These are phyloP conservation scores for Phaethon lepturus DNA, from an alignment of 2,113 vertebrate species.

Conservation along the genomic window DNA sequence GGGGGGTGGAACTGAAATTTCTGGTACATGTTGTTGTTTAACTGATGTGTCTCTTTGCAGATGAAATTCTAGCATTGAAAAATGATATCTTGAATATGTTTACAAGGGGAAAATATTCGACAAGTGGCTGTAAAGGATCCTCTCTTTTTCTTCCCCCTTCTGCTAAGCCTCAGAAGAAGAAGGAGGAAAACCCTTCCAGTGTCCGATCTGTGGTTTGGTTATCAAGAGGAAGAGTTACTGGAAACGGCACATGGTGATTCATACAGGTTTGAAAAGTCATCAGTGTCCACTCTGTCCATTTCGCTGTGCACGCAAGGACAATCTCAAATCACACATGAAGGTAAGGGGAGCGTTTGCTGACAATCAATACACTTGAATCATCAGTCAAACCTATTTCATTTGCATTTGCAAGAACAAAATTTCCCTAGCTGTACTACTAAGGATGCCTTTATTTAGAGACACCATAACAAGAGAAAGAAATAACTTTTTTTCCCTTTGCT, in stretches of 20 bases:
- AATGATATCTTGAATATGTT: neutral
- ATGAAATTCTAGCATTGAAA: neutral
- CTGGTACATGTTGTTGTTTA: neutral
- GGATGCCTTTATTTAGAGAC: neutral
- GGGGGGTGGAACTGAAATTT: neutral
- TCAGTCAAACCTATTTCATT: neutral
- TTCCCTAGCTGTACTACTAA: neutral
- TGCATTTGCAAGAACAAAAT: neutral
- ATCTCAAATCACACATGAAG: slow-evolving; percentile 99
- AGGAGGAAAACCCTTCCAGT: slow-evolving; percentile 97
- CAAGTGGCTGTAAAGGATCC: neutral
- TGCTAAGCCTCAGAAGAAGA: slow-evolving; percentile 93
- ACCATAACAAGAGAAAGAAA: neutral
- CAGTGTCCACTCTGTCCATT: slow-evolving; percentile 98
- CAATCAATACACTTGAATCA: neutral
- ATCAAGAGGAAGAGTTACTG: slow-evolving; percentile 99
- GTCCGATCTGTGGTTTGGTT: slow-evolving; percentile 97
- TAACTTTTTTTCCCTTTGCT: neutral
- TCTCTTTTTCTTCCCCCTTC: slow-evolving; percentile 56
- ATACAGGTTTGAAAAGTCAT: slow-evolving; percentile 98
- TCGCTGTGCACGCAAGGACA: slow-evolving; percentile 99
- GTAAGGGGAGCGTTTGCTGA: slow-evolving; percentile 75
- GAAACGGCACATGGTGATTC: slow-evolving; percentile 99
- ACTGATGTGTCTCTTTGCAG: neutral
- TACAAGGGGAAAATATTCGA: neutral